Evolutionary conservation across 1,140 invertebrate genomes (phyloP).

Genomic region (Amyelois transitella): DNA sequence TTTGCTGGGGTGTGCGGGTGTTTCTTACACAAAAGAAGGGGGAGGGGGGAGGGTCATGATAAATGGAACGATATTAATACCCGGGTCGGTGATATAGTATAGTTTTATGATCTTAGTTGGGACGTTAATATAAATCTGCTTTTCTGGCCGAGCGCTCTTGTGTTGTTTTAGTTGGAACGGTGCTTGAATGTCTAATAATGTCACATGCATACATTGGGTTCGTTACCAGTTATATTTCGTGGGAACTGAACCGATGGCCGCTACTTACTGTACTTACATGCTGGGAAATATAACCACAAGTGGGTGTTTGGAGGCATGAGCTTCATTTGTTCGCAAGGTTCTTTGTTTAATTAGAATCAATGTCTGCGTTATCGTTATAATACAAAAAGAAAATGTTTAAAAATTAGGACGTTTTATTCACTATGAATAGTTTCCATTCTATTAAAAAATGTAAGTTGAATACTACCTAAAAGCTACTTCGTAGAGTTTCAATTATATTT

Average conservation of each 20-base stretch:
- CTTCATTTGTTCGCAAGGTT: no score
- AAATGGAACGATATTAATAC: slow-evolving; percentile 64
- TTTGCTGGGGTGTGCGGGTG: slow-evolving; percentile 52
- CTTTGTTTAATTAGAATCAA: no score
- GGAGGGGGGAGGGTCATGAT: slow-evolving; percentile 49
- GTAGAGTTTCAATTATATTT: no score
- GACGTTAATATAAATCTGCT: slow-evolving; percentile 67
- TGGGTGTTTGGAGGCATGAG: no score
- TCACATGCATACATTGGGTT: not conserved
- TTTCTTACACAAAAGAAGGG: slow-evolving; percentile 68
- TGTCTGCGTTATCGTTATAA: no score
- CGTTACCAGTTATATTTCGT: not conserved
- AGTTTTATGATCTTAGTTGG: slow-evolving; percentile 72
- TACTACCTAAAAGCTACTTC: no score
- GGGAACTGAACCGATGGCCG: not conserved
- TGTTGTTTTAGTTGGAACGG: slow-evolving; percentile 31
- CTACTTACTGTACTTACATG: not conserved
- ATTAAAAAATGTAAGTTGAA: no score
- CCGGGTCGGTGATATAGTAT: slow-evolving; percentile 55
- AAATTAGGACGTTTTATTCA: no score
- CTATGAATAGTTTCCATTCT: no score
- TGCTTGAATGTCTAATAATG: slow-evolving; percentile 2
- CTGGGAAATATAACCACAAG: no score
- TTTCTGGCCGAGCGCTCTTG: slow-evolving; percentile 46
- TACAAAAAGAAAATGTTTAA: no score